Evolutionary conservation across 2,113 vertebrate species (phyloP).

Genomic region (Panthera uncia): DNA sequence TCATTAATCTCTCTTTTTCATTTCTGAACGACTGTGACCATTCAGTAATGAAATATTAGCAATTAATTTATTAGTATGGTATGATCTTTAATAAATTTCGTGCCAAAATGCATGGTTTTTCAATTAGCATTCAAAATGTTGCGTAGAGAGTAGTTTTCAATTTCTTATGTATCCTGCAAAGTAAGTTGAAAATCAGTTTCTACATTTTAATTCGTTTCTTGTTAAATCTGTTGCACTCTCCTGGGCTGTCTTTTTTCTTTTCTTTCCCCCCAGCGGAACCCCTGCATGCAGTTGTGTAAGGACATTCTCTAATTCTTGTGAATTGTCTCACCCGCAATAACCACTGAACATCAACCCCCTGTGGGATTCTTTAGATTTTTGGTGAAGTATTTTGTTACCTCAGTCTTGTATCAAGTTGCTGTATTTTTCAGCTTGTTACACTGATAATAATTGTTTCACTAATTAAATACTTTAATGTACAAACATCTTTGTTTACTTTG

Average conservation of each 20-base stretch:
- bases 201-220: conserved; percentile 79
- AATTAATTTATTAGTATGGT: conserved; percentile 71
- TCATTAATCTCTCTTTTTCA: conserved; percentile 3
- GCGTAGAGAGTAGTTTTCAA: conserved; percentile 78
- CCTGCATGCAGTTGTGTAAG: conserved; percentile 86
- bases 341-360: conserved; percentile 75
- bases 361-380: conserved; percentile 84
- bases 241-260: conserved; percentile 67
- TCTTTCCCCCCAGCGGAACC: conserved; percentile 69
- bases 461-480: conserved; percentile 86
- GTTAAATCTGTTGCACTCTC: conserved; percentile 83
- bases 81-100: conserved; percentile 74
- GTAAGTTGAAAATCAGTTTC: conserved; percentile 77
- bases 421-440: conserved; percentile 90
- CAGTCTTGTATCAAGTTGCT: conserved; percentile 89
- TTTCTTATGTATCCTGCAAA: conserved; percentile 74
- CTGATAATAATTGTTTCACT: conserved; percentile 86
- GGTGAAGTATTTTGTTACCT: conserved; percentile 90
- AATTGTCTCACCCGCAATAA: conserved; percentile 80
- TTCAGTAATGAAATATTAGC: conserved; percentile 61
- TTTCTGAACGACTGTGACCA: conserved; percentile 70
- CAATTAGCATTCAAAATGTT: conserved; percentile 83
- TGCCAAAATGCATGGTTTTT: conserved; percentile 88
- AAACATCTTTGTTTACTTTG: conserved; percentile 83
- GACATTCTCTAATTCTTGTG: conserved; percentile 82